Conservation (phyloP, 2,888 invertebrate species). For the Ichneumoninae sp. region DNA sequence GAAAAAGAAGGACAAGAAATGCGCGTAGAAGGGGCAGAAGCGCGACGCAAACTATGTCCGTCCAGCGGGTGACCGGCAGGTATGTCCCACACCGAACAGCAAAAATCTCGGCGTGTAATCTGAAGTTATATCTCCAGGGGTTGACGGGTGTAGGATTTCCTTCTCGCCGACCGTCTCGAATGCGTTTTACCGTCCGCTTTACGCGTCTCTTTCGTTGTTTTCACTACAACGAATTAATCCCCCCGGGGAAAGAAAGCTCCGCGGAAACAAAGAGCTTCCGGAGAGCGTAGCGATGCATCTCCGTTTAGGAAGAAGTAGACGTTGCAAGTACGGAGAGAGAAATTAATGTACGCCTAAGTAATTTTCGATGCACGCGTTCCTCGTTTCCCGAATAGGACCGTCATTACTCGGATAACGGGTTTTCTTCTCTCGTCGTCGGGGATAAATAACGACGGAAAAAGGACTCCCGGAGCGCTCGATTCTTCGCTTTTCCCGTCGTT, state of each 20-base stretch:
- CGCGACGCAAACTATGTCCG: slow-evolving; percentile 36
- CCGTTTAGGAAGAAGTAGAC: slow-evolving; percentile 8
- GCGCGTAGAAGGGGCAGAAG: not conserved
- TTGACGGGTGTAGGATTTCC: slow-evolving; percentile 64
- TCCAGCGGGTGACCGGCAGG: slow-evolving; percentile 43
- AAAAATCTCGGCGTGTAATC: slow-evolving; percentile 69
- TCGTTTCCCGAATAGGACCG: slow-evolving; percentile 14
- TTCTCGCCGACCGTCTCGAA: slow-evolving; percentile 59
- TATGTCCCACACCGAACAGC: slow-evolving; percentile 18
- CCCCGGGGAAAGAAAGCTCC: slow-evolving; percentile 26
- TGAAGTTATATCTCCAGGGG: slow-evolving; percentile 65
- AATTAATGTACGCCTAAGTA: slow-evolving; percentile 52
- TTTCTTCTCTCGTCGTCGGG: slow-evolving; percentile 3
- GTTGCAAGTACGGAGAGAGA: slow-evolving; percentile 32
- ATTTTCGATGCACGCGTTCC: slow-evolving; percentile 49
- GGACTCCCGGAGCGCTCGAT: slow-evolving; percentile 9
- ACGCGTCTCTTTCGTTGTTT: slow-evolving; percentile 35
- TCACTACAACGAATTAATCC: slow-evolving; percentile 47
- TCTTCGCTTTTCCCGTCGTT: slow-evolving; percentile 54
- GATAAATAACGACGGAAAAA: slow-evolving; percentile 48
- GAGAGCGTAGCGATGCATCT: slow-evolving; percentile 27
- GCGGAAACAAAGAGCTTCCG: slow-evolving; percentile 26
- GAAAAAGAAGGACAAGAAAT: not conserved
- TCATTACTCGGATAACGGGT: slow-evolving; percentile 44
- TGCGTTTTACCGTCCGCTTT: slow-evolving; percentile 41